Conservation (phyloP, 2,113 vertebrate species). For the Romanogobio albipinnatus region DNA sequence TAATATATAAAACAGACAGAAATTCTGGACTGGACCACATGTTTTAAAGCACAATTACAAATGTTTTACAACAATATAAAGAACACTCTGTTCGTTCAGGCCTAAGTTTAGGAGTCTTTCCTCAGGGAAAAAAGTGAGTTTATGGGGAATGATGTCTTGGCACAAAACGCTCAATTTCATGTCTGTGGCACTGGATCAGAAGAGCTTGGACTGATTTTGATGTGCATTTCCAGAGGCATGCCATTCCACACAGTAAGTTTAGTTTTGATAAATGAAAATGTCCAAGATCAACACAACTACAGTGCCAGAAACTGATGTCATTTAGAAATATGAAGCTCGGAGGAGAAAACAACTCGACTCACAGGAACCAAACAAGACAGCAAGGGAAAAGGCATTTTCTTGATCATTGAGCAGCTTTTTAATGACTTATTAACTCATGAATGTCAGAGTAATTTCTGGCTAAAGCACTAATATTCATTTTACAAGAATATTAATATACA, state of each 20-base stretch:
- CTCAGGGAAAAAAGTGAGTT: conserved; percentile 8
- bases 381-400: background rate
- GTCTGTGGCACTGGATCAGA: conserved; percentile 58
- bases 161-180: conserved; percentile 50
- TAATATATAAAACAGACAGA: background rate
- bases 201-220: conserved; percentile 29
- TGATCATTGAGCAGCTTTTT: conserved; percentile 7
- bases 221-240: conserved; percentile 43
- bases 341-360: conserved; percentile 24
- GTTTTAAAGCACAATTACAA: background rate
- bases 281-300: conserved; percentile 25
- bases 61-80: background rate
- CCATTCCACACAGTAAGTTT: conserved; percentile 52
- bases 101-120: conserved; percentile 24
- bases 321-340: conserved; percentile 24
- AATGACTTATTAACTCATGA: background rate
- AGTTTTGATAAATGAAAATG: conserved; percentile 50
- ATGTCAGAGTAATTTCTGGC: background rate
- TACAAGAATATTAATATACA: background rate
- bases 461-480: background rate
- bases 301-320: conserved; percentile 51
- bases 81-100: background rate
- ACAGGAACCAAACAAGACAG: background rate
- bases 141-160: conserved; percentile 43
- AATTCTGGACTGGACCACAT: background rate